phyloP scores from a whole-genome alignment of 2,797 vertebrate species.

The Threskiornis aethiopicus region DNA sequence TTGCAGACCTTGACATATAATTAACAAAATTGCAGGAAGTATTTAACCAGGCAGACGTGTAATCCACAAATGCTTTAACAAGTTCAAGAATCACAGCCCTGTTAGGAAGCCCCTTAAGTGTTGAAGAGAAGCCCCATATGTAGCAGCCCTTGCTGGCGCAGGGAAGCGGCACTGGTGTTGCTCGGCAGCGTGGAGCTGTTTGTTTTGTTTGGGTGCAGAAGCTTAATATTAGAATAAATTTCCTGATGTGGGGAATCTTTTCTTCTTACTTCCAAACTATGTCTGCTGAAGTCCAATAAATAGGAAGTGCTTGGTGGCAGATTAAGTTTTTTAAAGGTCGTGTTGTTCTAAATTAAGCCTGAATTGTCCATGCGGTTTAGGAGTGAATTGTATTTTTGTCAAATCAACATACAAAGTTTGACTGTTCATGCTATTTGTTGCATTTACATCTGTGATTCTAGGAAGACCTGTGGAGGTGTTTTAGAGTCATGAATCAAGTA shows the following conservation, averaged over 20 bases:
- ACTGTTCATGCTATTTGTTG: neutral
- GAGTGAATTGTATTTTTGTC: neutral
- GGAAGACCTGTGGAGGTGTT: neutral
- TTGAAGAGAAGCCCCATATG: neutral
- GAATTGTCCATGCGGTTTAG: neutral
- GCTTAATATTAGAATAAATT: neutral
- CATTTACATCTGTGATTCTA: neutral
- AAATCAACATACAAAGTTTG: neutral
- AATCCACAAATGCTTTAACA: neutral
- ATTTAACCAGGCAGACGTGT: neutral
- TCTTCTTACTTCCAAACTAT: neutral
- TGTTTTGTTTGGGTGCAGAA: neutral
- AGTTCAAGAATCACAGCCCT: neutral
- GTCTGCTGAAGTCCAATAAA: neutral
- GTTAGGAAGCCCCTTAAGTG: neutral
- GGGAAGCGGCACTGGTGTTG: neutral
- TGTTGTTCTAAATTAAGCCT: neutral
- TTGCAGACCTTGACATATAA: neutral
- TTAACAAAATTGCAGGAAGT: constrained; percentile 51
- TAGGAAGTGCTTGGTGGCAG: neutral
- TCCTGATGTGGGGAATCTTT: neutral
- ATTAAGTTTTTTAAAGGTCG: neutral
- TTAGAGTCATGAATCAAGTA: neutral
- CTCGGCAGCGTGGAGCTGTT: neutral
- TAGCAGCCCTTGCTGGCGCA: neutral